Evolutionary conservation across 2,113 vertebrate species (phyloP).

Genomic region (Pyrgilauda ruficollis): DNA sequence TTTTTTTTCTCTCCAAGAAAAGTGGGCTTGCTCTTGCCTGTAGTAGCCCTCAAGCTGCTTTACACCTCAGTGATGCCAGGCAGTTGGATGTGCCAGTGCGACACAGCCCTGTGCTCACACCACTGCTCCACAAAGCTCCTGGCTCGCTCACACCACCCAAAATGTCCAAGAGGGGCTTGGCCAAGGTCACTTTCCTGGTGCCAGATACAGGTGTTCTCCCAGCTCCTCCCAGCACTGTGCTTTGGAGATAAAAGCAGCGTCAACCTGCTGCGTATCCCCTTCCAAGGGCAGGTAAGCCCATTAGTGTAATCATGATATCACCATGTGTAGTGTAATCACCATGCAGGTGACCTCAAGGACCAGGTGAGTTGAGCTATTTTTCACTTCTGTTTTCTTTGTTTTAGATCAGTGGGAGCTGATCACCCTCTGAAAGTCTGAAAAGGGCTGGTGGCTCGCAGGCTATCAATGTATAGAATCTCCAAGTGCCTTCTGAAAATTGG

Average conservation of each 20-base stretch:
- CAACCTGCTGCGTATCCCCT: neutral
- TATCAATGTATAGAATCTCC: neutral
- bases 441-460: accelerated
- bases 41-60: neutral
- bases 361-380: neutral
- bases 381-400: neutral
- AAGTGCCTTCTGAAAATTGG: neutral
- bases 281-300: neutral
- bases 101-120: neutral
- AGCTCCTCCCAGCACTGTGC: neutral
- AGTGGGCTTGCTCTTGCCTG: accelerated
- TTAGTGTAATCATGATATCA: neutral
- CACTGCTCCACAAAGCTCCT: neutral
- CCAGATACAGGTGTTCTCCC: neutral
- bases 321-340: neutral
- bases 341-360: neutral
- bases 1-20: neutral
- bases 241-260: neutral
- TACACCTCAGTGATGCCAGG: neutral
- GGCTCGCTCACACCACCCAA: neutral
- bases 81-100: accelerated
- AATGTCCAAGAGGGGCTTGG: neutral
- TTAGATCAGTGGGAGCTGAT: neutral
- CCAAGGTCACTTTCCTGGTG: neutral
- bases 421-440: neutral